Evolutionary conservation across 2,888 invertebrate genomes (phyloP).

Genomic region (Lasioglossum leucozonium): DNA sequence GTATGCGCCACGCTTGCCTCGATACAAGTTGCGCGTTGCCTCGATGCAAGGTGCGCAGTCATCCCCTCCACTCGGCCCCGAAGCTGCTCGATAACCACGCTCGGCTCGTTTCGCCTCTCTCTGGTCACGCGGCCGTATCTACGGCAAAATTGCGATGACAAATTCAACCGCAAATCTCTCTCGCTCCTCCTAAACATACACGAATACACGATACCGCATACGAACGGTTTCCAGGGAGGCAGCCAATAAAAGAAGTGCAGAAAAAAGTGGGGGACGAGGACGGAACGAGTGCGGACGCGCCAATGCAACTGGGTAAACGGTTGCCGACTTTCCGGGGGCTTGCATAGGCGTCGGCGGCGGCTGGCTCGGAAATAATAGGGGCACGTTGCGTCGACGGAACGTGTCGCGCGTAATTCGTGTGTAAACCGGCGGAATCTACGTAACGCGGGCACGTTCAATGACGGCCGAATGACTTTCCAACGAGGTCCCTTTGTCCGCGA

Average conservation of each 20-base stretch:
- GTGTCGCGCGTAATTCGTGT: neutral
- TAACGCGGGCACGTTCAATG: constrained; percentile 28
- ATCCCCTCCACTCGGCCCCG: neutral
- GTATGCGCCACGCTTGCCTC: neutral
- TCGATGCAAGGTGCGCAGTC: neutral
- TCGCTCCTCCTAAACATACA: too few species aligned
- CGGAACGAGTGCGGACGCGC: neutral
- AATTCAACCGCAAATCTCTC: too few species aligned
- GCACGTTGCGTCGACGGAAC: neutral
- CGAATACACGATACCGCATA: too few species aligned
- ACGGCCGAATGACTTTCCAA: constrained; percentile 43
- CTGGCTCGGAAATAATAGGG: neutral
- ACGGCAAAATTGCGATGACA: too few species aligned
- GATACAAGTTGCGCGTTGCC: neutral
- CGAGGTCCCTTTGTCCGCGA: constrained; percentile 48
- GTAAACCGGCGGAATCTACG: constrained; percentile 18
- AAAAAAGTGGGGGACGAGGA: neutral
- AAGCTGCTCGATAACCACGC: neutral
- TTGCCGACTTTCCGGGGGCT: neutral
- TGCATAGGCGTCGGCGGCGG: neutral
- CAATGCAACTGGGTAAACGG: neutral
- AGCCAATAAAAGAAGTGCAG: neutral
- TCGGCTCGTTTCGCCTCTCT: neutral
- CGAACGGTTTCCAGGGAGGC: neutral
- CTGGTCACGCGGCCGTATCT: neutral